These are phyloP conservation scores for Muntiacus reevesi DNA, from an alignment of 2,113 vertebrate species.

Conservation along the genomic window DNA sequence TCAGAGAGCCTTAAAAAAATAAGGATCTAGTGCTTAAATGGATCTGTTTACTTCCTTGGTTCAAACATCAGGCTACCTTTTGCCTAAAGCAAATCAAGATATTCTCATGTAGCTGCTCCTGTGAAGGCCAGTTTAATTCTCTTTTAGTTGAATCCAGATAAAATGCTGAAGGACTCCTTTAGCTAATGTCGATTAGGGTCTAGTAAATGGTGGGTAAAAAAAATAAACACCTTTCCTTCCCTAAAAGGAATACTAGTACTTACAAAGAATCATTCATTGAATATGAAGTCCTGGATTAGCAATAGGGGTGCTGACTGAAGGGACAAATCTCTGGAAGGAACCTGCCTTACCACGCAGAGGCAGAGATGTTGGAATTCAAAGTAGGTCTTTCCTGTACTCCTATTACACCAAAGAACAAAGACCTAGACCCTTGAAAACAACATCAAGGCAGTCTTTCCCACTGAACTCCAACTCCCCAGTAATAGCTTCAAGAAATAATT, in stretches of 20 bases:
- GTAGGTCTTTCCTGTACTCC: not conserved
- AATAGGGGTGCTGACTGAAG: not conserved
- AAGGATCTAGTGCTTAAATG: constrained; percentile 2
- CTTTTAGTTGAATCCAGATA: not conserved
- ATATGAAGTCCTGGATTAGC: not conserved
- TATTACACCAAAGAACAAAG: not conserved
- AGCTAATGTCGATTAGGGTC: not conserved
- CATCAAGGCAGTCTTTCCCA: not conserved
- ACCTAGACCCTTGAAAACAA: not conserved
- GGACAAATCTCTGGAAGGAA: not conserved
- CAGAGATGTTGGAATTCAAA: not conserved
- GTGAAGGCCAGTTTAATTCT: not conserved
- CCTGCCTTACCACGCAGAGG: not conserved
- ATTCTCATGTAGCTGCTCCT: not conserved
- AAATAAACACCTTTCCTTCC: not conserved
- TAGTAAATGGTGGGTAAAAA: not conserved
- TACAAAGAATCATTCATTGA: not conserved
- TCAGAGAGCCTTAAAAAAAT: not conserved
- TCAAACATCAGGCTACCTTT: not conserved
- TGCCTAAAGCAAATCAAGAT: constrained; percentile 9
- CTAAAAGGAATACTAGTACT: not conserved
- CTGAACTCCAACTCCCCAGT: not conserved
- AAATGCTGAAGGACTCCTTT: not conserved
- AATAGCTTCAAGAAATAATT: not conserved
- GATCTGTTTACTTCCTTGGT: not conserved